These are phyloP conservation scores for Donacobius atricapilla DNA, from an alignment of 2,113 vertebrate genomes.

Conservation along the genomic window DNA sequence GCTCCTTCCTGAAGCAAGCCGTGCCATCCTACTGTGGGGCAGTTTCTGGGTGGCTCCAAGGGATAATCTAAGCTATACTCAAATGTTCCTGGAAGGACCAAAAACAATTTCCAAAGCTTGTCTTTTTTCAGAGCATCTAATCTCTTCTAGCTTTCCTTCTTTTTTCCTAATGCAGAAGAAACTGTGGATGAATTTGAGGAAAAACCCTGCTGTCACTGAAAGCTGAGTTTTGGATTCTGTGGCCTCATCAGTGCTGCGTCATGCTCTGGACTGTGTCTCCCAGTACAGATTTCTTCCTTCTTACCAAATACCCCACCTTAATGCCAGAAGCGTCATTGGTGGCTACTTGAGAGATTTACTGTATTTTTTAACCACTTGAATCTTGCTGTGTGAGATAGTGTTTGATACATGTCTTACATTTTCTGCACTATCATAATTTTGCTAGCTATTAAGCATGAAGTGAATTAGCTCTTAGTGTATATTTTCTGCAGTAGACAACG, in stretches of 20 bases:
- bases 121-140: background rate
- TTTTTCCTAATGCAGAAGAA: background rate
- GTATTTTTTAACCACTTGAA: background rate
- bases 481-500: background rate
- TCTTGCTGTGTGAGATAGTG: background rate
- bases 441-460: background rate
- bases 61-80: background rate
- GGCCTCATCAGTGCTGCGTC: background rate
- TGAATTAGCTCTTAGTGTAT: background rate
- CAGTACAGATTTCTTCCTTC: background rate
- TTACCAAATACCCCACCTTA: background rate
- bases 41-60: background rate
- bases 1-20: background rate
- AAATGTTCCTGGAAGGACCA: background rate
- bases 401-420: background rate
- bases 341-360: background rate
- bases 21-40: rapidly evolving
- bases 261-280: background rate
- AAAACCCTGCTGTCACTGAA: background rate
- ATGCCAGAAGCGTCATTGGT: background rate
- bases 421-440: background rate
- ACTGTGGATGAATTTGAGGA: background rate
- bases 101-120: background rate
- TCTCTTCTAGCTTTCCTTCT: background rate
- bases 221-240: background rate